Evolutionary conservation across 2,797 vertebrate species (phyloP).

Genomic region (Sphenopsis melanotis): DNA sequence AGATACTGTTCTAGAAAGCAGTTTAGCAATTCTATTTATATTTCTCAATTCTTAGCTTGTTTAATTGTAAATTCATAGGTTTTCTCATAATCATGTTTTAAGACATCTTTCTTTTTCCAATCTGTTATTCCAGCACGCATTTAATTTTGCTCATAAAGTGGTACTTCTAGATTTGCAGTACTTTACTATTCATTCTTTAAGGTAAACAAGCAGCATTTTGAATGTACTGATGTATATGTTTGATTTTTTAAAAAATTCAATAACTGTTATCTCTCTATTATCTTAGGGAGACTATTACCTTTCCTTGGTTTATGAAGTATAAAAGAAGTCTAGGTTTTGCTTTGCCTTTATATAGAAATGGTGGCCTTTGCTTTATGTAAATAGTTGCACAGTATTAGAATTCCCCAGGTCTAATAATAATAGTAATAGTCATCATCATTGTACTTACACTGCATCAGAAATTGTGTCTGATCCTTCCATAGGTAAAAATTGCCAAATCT

Average conservation of each 20-base stretch:
- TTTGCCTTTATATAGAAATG: not conserved
- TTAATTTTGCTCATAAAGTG: not conserved
- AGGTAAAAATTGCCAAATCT: not conserved
- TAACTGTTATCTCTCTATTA: not conserved
- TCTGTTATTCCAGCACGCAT: not conserved
- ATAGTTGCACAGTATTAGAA: not conserved
- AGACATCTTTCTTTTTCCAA: not conserved
- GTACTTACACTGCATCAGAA: not conserved
- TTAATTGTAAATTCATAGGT: not conserved
- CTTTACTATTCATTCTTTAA: not conserved
- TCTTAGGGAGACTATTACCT: not conserved
- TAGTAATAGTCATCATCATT: not conserved
- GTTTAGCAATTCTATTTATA: not conserved
- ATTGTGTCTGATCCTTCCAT: not conserved
- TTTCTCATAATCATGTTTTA: not conserved
- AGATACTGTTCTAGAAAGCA: not conserved
- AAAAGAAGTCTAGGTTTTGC: not conserved
- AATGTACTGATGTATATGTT: not conserved
- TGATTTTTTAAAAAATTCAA: not conserved
- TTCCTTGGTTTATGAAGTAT: not conserved
- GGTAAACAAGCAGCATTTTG: not conserved
- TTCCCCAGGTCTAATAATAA: not conserved
- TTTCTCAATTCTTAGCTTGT: not conserved
- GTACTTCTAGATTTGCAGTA: not conserved
- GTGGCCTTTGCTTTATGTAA: not conserved